Evolutionary conservation across 2,113 vertebrate genomes (phyloP).

Genomic region (Peromyscus maniculatus): DNA sequence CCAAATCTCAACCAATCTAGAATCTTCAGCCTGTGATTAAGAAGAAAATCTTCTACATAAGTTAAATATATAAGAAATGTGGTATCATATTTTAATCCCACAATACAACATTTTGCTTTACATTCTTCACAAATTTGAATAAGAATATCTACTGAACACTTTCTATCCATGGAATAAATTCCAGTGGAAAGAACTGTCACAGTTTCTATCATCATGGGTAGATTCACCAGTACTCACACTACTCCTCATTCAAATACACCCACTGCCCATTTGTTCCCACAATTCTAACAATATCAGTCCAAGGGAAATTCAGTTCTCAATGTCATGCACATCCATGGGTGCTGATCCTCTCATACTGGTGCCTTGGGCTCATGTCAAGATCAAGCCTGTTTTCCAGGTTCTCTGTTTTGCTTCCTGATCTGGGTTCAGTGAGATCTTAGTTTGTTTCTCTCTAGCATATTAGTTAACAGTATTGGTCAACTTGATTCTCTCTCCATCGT

Average conservation of each 20-base stretch:
- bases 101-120: background rate
- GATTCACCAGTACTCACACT: background rate
- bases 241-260: background rate
- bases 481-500: background rate
- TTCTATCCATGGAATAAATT: background rate
- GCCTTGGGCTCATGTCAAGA: background rate
- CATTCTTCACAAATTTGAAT: constrained; percentile 32
- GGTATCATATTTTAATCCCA: background rate
- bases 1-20: background rate
- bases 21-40: background rate
- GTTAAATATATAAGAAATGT: background rate
- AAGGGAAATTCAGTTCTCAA: background rate
- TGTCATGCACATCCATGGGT: too few species aligned
- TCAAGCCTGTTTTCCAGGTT: background rate
- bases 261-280: background rate
- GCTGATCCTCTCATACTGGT: background rate
- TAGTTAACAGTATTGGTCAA: background rate
- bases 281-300: background rate
- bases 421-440: background rate
- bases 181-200: background rate
- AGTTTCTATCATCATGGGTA: background rate
- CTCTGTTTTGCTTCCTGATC: background rate
- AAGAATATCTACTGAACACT: constrained; percentile 14
- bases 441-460: background rate
- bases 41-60: background rate